Evolutionary conservation across 1,140 invertebrate genomes (phyloP), one percentile per base, ranked within the genome.

Genomic region (Asbolus verrucosus): DNA sequence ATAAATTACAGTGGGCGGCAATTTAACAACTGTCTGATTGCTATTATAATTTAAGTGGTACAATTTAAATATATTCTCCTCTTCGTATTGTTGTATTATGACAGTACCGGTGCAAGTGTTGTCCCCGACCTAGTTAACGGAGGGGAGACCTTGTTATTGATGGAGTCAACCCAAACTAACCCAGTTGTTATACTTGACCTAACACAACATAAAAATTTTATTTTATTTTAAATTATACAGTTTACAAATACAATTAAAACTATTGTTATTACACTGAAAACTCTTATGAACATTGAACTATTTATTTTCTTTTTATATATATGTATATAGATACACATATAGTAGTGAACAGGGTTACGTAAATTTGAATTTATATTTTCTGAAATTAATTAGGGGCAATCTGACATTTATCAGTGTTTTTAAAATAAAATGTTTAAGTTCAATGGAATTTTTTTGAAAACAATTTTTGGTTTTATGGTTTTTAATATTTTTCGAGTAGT

Each of bases 181-280:
- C 61, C 33, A 63, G 61, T 63, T 54, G 46, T 54, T 63, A 41
- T 63, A 63, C 61, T 63, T 63, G 61, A 63, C 61, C 61, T 63
- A 63, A 24, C 61, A 5, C 61, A 63, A 63, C 33, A 9, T 41
- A 27, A 19, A 27, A 54, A 54, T 54, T 54, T 54, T 11, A 9
- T 11, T 14, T 6, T 15, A 43, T 14, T 43, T 43, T 43, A 9
- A 38, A 3, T 3, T 18, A 3, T 14, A 43, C 13, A 43, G 1
- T 27, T 27, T 8, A 8, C 24, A n/a, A n/a, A 6, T n/a, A 36
- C 33, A 11, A 36, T 5, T 30, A 4, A 5, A 5, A 30, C 9
- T 30, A 8, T 30, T 30, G 27, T 30, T 30, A 5, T 30, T 30
- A 30, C 9, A 30, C 9, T 30, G 4, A 30, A 30, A 30, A 30